Percentiles rank a stretch among this genome's conserved stretches.
These are phyloP conservation scores for Gopherus evgoodei DNA, from an alignment of 2,113 vertebrate genomes.

Conservation along the genomic window DNA sequence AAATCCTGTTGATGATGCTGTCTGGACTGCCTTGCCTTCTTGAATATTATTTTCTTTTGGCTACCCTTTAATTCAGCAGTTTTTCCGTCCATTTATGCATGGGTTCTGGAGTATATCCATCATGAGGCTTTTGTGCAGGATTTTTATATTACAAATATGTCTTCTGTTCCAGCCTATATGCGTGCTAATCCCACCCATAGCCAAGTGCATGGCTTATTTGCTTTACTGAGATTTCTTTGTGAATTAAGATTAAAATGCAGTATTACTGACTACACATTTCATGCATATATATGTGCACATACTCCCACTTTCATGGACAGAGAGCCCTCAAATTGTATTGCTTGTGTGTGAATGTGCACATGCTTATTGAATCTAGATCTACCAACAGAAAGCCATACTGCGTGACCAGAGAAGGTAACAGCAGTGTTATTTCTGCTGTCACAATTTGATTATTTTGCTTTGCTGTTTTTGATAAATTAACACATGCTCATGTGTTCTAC, in stretches of 20 bases:
- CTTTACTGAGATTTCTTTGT: rapidly evolving
- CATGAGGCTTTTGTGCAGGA: neutral
- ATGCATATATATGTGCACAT: neutral
- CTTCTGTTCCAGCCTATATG: neutral
- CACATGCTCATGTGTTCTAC: slow-evolving; percentile 51
- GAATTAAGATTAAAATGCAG: rapidly evolving
- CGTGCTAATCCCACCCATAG: rapidly evolving
- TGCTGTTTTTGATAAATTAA: slow-evolving; percentile 70
- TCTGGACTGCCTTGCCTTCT: neutral
- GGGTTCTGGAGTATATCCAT: rapidly evolving
- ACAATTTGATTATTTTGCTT: slow-evolving; percentile 56
- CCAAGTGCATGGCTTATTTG: rapidly evolving
- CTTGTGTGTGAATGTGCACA: neutral
- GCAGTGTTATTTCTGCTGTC: slow-evolving; percentile 5
- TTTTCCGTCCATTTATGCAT: rapidly evolving
- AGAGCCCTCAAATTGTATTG: neutral
- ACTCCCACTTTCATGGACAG: neutral
- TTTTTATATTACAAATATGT: rapidly evolving
- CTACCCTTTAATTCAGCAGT: neutral
- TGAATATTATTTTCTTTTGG: neutral
- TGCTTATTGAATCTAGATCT: neutral
- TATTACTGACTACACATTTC: neutral
- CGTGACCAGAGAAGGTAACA: neutral
- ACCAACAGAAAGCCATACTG: rapidly evolving
- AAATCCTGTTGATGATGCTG: neutral